Base-by-base conservation (phyloP, 92 coral and sea anemone genomes). In the Paramuricea clavata region DNA sequence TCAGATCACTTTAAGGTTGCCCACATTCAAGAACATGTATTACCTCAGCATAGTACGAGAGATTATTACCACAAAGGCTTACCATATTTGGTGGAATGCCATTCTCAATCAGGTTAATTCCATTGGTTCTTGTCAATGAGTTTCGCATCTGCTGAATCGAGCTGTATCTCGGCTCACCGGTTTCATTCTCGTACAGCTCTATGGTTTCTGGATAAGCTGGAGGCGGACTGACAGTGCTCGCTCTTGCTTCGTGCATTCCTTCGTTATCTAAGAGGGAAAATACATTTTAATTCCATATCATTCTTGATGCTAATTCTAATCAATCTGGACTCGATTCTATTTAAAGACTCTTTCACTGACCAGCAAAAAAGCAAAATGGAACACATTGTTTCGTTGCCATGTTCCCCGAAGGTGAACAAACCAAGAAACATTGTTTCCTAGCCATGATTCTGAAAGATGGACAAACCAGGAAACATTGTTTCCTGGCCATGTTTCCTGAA, bases 211-310 rank as follows among this genome's bases (percentile, higher is more conserved):
- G 72, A 12, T 65, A 65, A 10, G 41, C 72, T 31, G 82, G 67
- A 19, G 41, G 41, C 0, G 68, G 47, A 1, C 8, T 49, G 26
- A 49, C 32, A 22, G 67, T 17, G 17, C 44, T 76, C 50, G 26
- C 68, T 21, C 35, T 26, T 26, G 61, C n/a, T 6, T 22, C 81
- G 15, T 32, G 60, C 68, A 33, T 28, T 0, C 67, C 69, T 9
- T 54, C 47, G 43, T 76, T 76, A 27, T 76, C 82, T 76, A n/a
- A 76, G 41, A 76, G 12, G 32, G 2, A 71, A 74, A 74, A 74
- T 8, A 19, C 17, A 74, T 30, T 34, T 9, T 21, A 56, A 16
- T 17, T 56, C 9, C 4, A 65, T 28, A 22, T 69, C 10, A 30
- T 30, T 69, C 10, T 47, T 47, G n/a, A 9, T 47, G 52, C 15